phyloP scores from a whole-genome alignment of 1,140 invertebrate genomes.

The Neocloeon triangulifer region DNA sequence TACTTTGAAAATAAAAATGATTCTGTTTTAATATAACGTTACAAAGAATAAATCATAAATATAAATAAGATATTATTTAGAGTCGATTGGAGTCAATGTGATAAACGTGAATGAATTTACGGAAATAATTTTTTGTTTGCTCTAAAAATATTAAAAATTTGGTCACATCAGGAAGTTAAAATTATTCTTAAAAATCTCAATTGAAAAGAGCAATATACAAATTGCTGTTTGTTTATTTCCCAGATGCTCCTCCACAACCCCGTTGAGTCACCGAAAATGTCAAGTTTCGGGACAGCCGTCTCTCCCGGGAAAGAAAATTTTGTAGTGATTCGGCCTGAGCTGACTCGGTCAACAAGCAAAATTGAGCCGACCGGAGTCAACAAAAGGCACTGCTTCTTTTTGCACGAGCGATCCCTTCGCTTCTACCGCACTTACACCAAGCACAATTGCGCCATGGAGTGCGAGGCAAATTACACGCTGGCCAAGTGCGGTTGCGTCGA shows the following conservation, averaged over 20 bases:
- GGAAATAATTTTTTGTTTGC: too few relatives aligned
- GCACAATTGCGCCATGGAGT: conserved; percentile 17
- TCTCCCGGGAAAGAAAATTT: conserved; percentile 41
- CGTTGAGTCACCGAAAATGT: conserved; percentile 49
- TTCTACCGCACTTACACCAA: conserved; percentile 21
- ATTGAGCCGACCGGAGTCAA: conserved; percentile 23
- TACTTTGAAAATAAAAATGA: too few relatives aligned
- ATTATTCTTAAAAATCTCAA: too few relatives aligned
- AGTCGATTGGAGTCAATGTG: too few relatives aligned
- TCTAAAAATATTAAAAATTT: too few relatives aligned
- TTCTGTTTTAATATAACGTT: too few relatives aligned
- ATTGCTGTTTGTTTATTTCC: too few relatives aligned
- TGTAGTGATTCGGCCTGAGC: conserved; percentile 35
- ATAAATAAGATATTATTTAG: too few relatives aligned
- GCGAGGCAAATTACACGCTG: conserved; percentile 16
- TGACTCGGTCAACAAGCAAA: conserved; percentile 32
- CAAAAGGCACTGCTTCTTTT: conserved; percentile 38
- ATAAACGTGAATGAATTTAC: too few relatives aligned
- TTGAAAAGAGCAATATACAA: too few relatives aligned
- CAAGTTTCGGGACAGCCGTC: conserved; percentile 41
- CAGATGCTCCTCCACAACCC: conserved; percentile 48
- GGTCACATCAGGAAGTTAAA: too few relatives aligned
- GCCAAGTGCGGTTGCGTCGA: conserved; percentile 15
- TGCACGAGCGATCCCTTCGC: conserved; percentile 28
- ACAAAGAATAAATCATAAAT: too few relatives aligned